phyloP scores from a whole-genome alignment of 2,888 invertebrate species.

The Synanthedon myopaeformis region DNA sequence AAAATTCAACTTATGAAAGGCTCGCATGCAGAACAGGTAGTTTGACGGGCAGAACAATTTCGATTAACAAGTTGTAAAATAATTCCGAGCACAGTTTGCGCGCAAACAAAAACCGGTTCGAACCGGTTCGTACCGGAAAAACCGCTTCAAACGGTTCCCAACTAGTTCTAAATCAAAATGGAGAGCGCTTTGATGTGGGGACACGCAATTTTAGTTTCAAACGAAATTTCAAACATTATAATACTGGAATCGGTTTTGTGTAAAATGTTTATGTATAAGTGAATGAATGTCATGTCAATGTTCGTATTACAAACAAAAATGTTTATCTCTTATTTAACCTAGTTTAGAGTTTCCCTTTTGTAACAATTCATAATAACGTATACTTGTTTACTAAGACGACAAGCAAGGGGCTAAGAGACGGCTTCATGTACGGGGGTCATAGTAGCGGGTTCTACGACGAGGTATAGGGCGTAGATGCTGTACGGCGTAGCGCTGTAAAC shows the following conservation, averaged over 20 bases:
- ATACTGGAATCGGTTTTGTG: background rate
- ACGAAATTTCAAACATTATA: background rate
- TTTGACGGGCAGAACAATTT: background rate
- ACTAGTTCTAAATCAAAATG: conserved; percentile 2
- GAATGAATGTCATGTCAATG: background rate
- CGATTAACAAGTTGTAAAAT: background rate
- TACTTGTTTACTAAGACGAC: too few relatives aligned
- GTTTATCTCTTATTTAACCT: too few relatives aligned
- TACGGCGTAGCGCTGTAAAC: background rate
- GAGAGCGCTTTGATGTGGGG: conserved; percentile 1
- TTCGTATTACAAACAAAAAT: too few relatives aligned
- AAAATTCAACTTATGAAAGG: too few relatives aligned
- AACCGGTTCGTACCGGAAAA: background rate
- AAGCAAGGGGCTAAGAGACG: too few relatives aligned
- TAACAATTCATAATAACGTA: too few relatives aligned
- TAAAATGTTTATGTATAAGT: background rate
- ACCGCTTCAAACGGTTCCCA: conserved; percentile 1
- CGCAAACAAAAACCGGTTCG: background rate
- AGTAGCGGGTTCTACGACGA: too few relatives aligned
- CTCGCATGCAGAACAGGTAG: background rate
- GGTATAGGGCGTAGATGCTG: background rate
- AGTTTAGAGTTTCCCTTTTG: too few relatives aligned
- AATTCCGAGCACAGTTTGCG: background rate
- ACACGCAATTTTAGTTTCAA: conserved; percentile 1
- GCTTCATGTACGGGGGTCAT: too few relatives aligned